Conservation (phyloP, 2,888 invertebrate species). For the Electrophaes corylata region DNA sequence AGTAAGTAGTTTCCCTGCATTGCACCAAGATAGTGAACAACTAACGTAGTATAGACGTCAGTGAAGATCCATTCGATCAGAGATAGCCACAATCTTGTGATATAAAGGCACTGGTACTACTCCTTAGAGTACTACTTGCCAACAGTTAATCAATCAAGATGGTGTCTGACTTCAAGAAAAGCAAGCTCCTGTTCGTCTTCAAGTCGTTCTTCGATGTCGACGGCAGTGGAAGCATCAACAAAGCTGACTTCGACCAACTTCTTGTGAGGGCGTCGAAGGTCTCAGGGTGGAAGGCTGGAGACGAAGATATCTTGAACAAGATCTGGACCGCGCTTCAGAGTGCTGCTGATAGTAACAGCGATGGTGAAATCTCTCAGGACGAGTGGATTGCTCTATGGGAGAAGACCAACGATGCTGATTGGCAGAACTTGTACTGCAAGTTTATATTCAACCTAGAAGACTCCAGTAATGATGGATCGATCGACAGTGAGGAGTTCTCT, state of each 20-base stretch:
- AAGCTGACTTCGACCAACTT: conserved; percentile 93
- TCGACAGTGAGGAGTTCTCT: conserved; percentile 92
- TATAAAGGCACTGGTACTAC: conserved; percentile 25
- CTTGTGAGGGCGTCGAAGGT: conserved; percentile 92
- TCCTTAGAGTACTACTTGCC: conserved; percentile 21
- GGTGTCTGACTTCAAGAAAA: conserved; percentile 94
- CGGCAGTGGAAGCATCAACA: conserved; percentile 94
- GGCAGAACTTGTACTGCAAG: conserved; percentile 93
- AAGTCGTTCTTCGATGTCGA: conserved; percentile 95
- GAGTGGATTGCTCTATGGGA: conserved; percentile 84
- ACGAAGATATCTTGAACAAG: conserved; percentile 89
- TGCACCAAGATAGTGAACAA: conserved; percentile 41
- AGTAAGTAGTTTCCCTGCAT: conserved; percentile 36
- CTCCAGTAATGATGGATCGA: conserved; percentile 89
- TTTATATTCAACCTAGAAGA: conserved; percentile 95
- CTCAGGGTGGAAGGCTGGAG: conserved; percentile 90
- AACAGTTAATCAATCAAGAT: conserved; percentile 60
- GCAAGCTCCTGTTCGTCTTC: conserved; percentile 94
- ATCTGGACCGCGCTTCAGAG: conserved; percentile 93
- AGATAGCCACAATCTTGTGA: conserved; percentile 18
- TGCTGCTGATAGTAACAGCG: conserved; percentile 93
- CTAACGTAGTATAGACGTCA: conserved; percentile 29
- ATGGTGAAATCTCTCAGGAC: conserved; percentile 87
- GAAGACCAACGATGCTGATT: conserved; percentile 86
- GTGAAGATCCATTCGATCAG: conserved; percentile 23